Percentiles rank a stretch among this genome's conserved stretches.
These are phyloP conservation scores for Aulostomus chinensis DNA, from an alignment of 2,797 vertebrate species.

Conservation along the genomic window DNA sequence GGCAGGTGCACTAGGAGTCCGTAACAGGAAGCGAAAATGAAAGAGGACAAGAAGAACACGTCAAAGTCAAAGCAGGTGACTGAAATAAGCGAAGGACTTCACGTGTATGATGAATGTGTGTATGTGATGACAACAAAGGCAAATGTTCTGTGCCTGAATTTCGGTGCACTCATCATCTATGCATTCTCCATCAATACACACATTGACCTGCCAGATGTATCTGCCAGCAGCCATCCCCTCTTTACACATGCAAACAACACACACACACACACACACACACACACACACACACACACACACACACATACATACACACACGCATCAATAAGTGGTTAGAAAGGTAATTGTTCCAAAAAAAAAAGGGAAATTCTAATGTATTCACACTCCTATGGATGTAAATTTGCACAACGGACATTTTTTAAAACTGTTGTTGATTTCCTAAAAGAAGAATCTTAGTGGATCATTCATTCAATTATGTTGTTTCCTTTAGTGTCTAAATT, in stretches of 20 bases:
- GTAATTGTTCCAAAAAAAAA: constrained; percentile 93
- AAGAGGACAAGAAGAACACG: constrained; percentile 66
- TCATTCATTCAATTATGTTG: too few species aligned
- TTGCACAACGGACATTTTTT: too few species aligned
- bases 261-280: constrained; percentile 45
- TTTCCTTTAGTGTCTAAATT: too few species aligned
- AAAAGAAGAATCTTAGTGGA: too few species aligned
- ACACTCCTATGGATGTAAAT: too few species aligned
- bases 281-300: constrained; percentile 45
- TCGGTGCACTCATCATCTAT: too few species aligned
- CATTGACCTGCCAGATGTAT: background rate
- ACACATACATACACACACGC: constrained; percentile 54
- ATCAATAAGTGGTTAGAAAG: constrained; percentile 91
- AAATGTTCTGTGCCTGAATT: too few species aligned
- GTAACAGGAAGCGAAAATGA: constrained; percentile 59
- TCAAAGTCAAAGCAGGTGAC: constrained; percentile 69
- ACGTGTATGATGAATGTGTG: constrained; percentile 7
- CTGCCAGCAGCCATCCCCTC: too few species aligned
- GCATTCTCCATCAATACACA: constrained; percentile 38
- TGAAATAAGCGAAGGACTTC: constrained; percentile 4
- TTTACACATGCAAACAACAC: constrained; percentile 5
- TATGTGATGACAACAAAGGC: constrained; percentile 29
- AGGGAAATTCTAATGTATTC: too few species aligned
- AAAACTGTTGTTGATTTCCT: too few species aligned
- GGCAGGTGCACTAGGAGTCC: constrained; percentile 59